A percentile compares a stretch with the other conserved stretches of the same genome.
These are phyloP conservation scores for Drosophila austrosaltans DNA, from an alignment of 2,888 invertebrate genomes.

Conservation along the genomic window DNA sequence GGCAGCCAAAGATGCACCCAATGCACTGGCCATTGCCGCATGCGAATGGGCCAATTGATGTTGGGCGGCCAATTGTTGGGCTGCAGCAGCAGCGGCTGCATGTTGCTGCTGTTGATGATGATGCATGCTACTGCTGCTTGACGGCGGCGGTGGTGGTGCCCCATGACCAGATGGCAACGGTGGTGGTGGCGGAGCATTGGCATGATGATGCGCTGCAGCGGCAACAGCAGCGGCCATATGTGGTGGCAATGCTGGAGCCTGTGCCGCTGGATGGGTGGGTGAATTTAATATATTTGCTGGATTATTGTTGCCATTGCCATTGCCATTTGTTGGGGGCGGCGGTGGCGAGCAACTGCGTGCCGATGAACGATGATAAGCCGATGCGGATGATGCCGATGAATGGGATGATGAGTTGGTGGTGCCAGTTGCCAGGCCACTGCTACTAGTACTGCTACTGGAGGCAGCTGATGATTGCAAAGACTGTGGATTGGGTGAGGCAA, in stretches of 20 bases:
- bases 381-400: conserved; percentile 30
- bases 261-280: conserved; percentile 44
- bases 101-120: conserved; percentile 52
- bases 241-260: conserved; percentile 56
- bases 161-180: background rate
- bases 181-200: conserved; percentile 19
- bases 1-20: conserved; percentile 77
- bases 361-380: conserved; percentile 49
- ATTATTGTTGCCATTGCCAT: no score
- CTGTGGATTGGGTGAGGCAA: conserved; percentile 81
- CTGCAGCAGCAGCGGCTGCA: conserved; percentile 77
- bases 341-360: conserved; percentile 72
- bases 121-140: background rate
- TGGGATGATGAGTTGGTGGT: conserved; percentile 23
- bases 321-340: conserved; percentile 50
- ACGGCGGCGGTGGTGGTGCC: background rate
- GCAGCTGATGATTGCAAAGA: conserved; percentile 50
- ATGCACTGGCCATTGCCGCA: conserved; percentile 81
- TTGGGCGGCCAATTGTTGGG: conserved; percentile 79
- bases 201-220: conserved; percentile 74
- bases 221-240: conserved; percentile 74
- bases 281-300: conserved; percentile 64
- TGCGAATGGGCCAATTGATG: conserved; percentile 81
- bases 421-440: conserved; percentile 25
- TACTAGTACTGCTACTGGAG: conserved; percentile 46